Evolutionary conservation across 1,140 invertebrate genomes (phyloP).

Genomic region (Chrysomallon squamiferum): DNA sequence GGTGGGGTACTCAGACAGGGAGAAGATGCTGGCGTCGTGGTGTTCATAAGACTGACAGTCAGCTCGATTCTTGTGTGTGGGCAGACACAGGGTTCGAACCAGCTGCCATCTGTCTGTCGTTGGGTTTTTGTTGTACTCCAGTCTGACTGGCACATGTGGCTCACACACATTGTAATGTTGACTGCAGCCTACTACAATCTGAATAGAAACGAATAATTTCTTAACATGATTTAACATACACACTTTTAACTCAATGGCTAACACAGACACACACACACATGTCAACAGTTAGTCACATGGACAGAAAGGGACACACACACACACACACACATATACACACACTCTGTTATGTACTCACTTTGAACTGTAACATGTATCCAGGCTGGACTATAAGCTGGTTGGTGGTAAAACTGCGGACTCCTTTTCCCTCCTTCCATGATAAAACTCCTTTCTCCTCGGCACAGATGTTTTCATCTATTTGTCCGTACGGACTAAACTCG

Average conservation of each 20-base stretch:
- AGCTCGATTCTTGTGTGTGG: conserved; percentile 37
- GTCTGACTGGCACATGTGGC: conserved; percentile 31
- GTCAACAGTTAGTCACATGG: no score
- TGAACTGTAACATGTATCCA: conserved; percentile 62
- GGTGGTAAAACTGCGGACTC: conserved; percentile 60
- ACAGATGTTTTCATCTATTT: conserved; percentile 40
- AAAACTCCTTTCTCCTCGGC: conserved; percentile 35
- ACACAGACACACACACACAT: no score
- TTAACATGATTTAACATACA: neutral
- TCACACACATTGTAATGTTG: conserved; percentile 42
- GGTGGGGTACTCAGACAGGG: conserved; percentile 46
- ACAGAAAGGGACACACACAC: no score
- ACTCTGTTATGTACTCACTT: conserved; percentile 32
- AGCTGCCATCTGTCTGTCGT: conserved; percentile 57
- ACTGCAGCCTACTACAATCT: conserved; percentile 61
- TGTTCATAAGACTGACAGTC: conserved; percentile 62
- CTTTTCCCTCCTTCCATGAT: conserved; percentile 46
- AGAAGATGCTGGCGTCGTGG: conserved; percentile 59
- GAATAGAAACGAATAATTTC: conserved; percentile 18
- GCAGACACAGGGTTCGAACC: conserved; percentile 60
- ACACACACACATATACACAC: no score
- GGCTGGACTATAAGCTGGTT: conserved; percentile 63
- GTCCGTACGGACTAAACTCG: conserved; percentile 61
- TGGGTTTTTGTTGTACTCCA: conserved; percentile 61
- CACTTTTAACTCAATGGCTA: neutral